These are phyloP conservation scores for Nyctereutes procyonoides DNA, from an alignment of 2,113 vertebrate genomes.

Conservation along the genomic window DNA sequence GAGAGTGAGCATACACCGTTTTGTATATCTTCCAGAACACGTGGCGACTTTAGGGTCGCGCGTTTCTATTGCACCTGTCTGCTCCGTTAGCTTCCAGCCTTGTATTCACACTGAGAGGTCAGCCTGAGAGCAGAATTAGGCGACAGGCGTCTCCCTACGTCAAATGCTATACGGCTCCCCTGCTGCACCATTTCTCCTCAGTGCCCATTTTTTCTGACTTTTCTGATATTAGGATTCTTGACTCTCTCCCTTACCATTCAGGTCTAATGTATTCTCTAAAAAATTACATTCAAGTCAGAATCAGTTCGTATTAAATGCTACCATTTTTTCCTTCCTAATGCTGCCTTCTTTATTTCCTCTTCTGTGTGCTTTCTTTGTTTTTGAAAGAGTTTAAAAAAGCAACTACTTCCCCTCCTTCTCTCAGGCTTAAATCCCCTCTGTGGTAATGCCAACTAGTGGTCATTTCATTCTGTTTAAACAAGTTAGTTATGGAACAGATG, in stretches of 20 bases:
- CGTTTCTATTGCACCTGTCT: constrained; percentile 13
- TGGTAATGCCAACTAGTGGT: background rate
- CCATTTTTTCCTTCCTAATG: background rate
- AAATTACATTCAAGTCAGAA: background rate
- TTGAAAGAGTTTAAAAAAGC: background rate
- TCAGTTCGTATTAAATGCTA: background rate
- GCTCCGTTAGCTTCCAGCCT: constrained; percentile 21
- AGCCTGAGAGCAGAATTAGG: background rate
- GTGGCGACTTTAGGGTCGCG: background rate
- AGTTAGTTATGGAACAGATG: background rate
- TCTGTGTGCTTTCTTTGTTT: background rate
- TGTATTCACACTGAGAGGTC: background rate
- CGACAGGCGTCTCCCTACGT: background rate
- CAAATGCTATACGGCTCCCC: background rate
- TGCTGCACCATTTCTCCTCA: background rate
- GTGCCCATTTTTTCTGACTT: background rate
- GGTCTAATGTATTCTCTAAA: constrained; percentile 26
- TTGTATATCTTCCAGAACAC: background rate
- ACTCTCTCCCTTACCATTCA: background rate
- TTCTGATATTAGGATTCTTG: background rate
- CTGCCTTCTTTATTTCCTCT: background rate
- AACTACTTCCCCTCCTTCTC: background rate
- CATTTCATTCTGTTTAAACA: background rate
- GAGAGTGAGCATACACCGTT: background rate
- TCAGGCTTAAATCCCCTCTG: background rate